Evolutionary conservation across 2,113 vertebrate species (phyloP), one percentile per base, ranked within the genome.

Genomic region (Zootoca vivipara): DNA sequence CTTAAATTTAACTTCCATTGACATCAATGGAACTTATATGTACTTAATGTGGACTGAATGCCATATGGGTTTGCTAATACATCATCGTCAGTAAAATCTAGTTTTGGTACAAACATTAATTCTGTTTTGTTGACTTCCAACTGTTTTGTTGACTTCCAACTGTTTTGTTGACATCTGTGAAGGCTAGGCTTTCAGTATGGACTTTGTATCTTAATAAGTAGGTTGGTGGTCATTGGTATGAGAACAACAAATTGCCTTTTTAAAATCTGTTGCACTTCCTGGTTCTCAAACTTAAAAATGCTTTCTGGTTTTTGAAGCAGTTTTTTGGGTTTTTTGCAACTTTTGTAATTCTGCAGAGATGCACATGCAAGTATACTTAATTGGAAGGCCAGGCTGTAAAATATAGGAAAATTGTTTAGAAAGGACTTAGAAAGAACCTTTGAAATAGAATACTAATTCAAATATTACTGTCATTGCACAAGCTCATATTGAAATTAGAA

Each of bases 401-500:
- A 20, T 70, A 69, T 22, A 56, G 73, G 35, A 15, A 33, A 75
- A 62, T 64, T 40, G 24, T 85, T 30, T 62, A 26, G 46, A 26
- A 74, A 7, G n/a, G 12, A 26, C 28, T 58, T 46, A 3, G 40
- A 73, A 85, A 28, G 22, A 84, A 73, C 24, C n/a, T 38, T 62
- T 7, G 38, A 52, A 52, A 52, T 52, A 52, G 46, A 38, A 75
- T 65, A 65, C 56, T 77, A 7, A 88, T 64, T 87, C 8, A 38
- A 83, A 83, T 0, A 16, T 22, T 12, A n/a, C 73, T 56, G 4
- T 75, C 92, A 85, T 79, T 86, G 69, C 38, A 85, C 73, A 92
- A 52, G 58, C 8, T 78, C 18, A 91, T 22, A 28, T 91, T 78
- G 1, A 64, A 65, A 67, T 3, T 62, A 82, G 22, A 67, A 65